Base-by-base conservation (phyloP, 2,113 vertebrate species). In the Sigmodon hispidus region DNA sequence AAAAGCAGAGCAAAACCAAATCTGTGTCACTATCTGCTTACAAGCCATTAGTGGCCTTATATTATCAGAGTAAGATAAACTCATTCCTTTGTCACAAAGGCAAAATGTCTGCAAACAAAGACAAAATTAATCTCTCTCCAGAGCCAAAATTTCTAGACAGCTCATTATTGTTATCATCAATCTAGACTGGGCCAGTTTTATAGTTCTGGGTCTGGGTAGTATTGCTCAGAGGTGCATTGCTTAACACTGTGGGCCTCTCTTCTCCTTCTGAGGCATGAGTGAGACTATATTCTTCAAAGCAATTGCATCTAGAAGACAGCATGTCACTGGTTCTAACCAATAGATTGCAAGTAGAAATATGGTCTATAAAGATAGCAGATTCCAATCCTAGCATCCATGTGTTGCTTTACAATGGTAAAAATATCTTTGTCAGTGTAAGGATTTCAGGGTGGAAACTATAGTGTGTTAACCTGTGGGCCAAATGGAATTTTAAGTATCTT, bases 1-100 rank as follows among this genome's bases (percentile, higher is more conserved):
- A 36, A 91, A 91, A 88, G 69, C 88, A 72, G 19, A 65, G 21
- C 75, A 55, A 86, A 87, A 89, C 29, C 22, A 92, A 83, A 72
- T 65, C 31, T 87, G 19, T 92, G n/a, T 40, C 24, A 7, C 36
- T 76, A 19, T 69, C 70, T 75, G 80, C 26, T 93, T 72, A 70
- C 85, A 93, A 91, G 12, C 31, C 24, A 69, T 24, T 22, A 85
- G 19, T 61, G 70, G 21, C 22, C 65, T 79, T 45, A 31, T 59
- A n/a, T 73, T 45, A 75, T 19, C 79, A 45, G n/a, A 29, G 55
- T 52, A 87, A 5, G 12, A 52, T 48, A 87, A 9, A 17, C 9
- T 76, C 79, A n/a, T 65, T 16, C 17, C 89, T 70, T 55, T 57
- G 3, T 77, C 55, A 76, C 26, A 89, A 96, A 73, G n/a, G 3